These are phyloP conservation scores for Neosilurus mollespiculum DNA, from an alignment of 2,797 vertebrate species.

Conservation along the genomic window DNA sequence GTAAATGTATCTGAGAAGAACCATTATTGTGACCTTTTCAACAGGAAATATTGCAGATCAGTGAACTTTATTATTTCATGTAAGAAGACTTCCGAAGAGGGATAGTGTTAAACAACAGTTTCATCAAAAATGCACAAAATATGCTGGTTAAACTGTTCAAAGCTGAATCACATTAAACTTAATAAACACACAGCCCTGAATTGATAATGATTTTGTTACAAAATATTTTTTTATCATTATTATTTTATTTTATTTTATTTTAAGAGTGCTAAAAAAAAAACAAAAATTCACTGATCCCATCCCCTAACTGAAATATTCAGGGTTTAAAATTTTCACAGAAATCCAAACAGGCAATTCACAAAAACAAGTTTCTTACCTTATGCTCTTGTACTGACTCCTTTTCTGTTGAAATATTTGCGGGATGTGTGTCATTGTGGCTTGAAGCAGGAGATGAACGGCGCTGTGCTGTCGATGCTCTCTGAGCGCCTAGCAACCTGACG, in stretches of 20 bases:
- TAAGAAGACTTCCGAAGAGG: too few relatives aligned
- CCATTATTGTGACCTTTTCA: not conserved
- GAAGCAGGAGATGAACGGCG: not conserved
- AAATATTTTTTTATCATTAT: not conserved
- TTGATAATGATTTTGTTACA: too few relatives aligned
- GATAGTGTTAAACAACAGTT: not conserved
- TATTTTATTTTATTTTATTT: not conserved
- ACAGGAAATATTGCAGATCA: not conserved
- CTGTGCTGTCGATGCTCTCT: constrained; percentile 2
- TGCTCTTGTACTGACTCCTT: not conserved
- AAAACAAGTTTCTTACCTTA: not conserved
- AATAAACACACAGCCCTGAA: not conserved
- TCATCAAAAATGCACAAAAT: not conserved
- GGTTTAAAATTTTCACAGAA: not conserved
- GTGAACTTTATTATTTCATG: not conserved
- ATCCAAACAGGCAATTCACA: not conserved
- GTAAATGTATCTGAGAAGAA: not conserved
- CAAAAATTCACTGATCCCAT: not conserved
- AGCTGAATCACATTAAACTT: not conserved
- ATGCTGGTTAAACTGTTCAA: not conserved
- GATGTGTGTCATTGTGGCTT: constrained; percentile 8
- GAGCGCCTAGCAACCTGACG: constrained; percentile 30
- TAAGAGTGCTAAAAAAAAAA: not conserved
- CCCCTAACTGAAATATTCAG: not conserved
- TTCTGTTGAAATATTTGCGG: constrained; percentile 13